Base-by-base conservation (phyloP, 1,140 invertebrate species). In the Lepidurus packardi region DNA sequence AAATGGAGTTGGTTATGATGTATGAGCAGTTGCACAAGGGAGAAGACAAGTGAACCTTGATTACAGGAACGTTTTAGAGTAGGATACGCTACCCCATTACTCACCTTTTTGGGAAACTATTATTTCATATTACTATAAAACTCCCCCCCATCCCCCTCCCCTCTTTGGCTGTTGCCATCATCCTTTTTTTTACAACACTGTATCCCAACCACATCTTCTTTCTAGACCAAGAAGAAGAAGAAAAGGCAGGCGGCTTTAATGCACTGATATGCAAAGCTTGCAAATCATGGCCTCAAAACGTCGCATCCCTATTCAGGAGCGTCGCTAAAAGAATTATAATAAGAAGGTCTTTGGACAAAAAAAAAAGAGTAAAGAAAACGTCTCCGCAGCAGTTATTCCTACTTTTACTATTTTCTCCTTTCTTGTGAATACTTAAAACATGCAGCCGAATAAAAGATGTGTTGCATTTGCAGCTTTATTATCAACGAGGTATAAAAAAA, bases 21-120 rank as follows among this genome's bases (percentile, higher is more conserved):
- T 65, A 65, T 65, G 53, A 65, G 53, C 53, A 65, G 53, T 65
- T 65, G 53, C 53, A 65, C 53, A 65, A 65, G 53, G 53, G 53
- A 65, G 53, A 65, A 65, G 53, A 65, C 53, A 65, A 65, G 53
- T 65, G 53, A 65, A 65, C 9, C 53, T 65, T 65, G 53, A 65
- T 65, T 65, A 65, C 53, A 16, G 21, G 53, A 16, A 65, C 53
- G 53, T 65, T 65, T 65, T 65, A n/a, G 21, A 65, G n/a, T 65
- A 65, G 21, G 53, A 65, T 13, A 65, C 16, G 53, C 53, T 65
- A 65, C 53, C 53, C 53, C 53, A 65, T 65, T 65, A 65, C 53
- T 65, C 53, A 65, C 53, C 53, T 65, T 65, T 65, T 65, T 47
- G 16, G 53, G 53, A 65, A 1, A 47, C 45, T 47, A 47, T 9